Percentiles rank a stretch among this genome's conserved stretches.
Evolutionary conservation across 2,113 vertebrate genomes (phyloP).

Genomic region (Gila orcuttii): DNA sequence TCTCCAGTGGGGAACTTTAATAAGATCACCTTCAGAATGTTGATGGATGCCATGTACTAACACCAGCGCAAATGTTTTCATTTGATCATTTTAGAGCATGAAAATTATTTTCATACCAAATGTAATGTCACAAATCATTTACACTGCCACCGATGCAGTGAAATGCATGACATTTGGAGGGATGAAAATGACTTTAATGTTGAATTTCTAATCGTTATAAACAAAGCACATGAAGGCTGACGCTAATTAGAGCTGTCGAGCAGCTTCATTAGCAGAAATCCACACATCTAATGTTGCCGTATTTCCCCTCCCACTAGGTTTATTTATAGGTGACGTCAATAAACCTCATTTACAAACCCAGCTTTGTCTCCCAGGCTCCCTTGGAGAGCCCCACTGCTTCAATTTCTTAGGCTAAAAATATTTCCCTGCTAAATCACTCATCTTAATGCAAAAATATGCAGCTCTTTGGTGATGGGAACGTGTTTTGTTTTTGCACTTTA

Average conservation of each 20-base stretch:
- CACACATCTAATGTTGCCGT: constrained; percentile 53
- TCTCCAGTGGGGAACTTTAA: constrained; percentile 13
- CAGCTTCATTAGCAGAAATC: constrained; percentile 61
- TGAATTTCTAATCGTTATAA: constrained; percentile 52
- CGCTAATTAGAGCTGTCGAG: constrained; percentile 68
- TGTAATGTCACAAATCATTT: not conserved
- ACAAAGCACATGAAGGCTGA: constrained; percentile 65
- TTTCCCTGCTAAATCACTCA: constrained; percentile 7
- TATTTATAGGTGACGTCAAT: constrained; percentile 52
- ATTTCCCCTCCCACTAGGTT: constrained; percentile 57
- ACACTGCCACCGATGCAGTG: not conserved
- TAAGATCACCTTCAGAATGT: constrained; percentile 34
- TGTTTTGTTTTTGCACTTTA: not conserved
- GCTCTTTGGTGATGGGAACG: constrained; percentile 6
- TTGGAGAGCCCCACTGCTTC: not conserved
- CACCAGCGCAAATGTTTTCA: not conserved
- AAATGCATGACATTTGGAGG: constrained; percentile 51
- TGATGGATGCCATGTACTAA: constrained; percentile 27
- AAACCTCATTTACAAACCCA: constrained; percentile 41
- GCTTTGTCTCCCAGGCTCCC: constrained; percentile 33
- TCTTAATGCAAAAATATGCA: constrained; percentile 43
- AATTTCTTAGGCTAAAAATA: constrained; percentile 23
- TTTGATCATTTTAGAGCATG: constrained; percentile 28
- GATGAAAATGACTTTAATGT: constrained; percentile 35
- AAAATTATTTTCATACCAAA: constrained; percentile 17